A percentile compares a stretch with the other conserved stretches of the same genome.
These are phyloP conservation scores for Drosophila setosimentum DNA, from an alignment of 2,888 invertebrate species.

Conservation along the genomic window DNA sequence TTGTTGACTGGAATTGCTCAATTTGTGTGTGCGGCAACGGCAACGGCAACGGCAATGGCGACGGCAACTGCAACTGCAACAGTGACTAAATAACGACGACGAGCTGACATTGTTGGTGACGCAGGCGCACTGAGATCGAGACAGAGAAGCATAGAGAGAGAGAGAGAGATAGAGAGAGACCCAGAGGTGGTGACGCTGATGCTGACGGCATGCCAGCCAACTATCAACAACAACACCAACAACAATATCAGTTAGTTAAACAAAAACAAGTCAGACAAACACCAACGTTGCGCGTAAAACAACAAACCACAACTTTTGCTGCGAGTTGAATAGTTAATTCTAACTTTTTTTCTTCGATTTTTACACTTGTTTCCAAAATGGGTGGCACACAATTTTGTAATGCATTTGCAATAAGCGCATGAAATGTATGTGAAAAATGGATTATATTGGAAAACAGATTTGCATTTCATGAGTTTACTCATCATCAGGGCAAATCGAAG, in stretches of 20 bases:
- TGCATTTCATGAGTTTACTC: not conserved
- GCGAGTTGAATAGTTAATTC: conserved; percentile 63
- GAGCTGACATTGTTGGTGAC: conserved; percentile 31
- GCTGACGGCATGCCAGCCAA: conserved; percentile 57
- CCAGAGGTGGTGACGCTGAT: conserved; percentile 32
- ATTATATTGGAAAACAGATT: not conserved
- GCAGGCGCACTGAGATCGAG: not conserved
- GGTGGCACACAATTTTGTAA: conserved; percentile 8
- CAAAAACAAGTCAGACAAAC: conserved; percentile 54
- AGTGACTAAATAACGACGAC: conserved; percentile 52
- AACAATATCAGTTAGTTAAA: conserved; percentile 14
- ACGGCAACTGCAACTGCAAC: conserved; percentile 8
- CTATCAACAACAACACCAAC: conserved; percentile 28
- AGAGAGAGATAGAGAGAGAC: not conserved
- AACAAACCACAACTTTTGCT: conserved; percentile 44
- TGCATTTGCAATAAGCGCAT: not conserved
- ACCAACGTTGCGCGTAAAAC: conserved; percentile 54
- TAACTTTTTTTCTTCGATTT: conserved; percentile 38
- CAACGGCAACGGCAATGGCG: conserved; percentile 18
- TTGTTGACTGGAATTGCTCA: conserved; percentile 81
- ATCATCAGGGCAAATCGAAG: not conserved
- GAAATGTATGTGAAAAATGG: not conserved
- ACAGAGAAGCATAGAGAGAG: not conserved
- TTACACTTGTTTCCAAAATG: conserved; percentile 26
- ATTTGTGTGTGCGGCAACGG: conserved; percentile 69